Percentiles rank a stretch among this genome's conserved stretches.
These are phyloP conservation scores for Ranitomeya variabilis DNA, from an alignment of 2,113 vertebrate species.

Conservation along the genomic window DNA sequence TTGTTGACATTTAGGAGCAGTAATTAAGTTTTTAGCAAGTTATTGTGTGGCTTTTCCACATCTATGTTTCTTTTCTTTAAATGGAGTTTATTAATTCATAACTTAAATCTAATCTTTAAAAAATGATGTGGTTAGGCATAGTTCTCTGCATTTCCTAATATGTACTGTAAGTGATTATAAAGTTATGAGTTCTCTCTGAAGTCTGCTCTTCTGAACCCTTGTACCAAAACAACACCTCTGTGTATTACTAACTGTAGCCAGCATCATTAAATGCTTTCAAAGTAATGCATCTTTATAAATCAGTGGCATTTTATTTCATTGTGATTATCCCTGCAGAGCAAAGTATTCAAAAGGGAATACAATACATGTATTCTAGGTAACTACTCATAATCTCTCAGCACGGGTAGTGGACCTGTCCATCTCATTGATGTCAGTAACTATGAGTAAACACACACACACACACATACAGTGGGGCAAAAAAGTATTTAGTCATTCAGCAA, in stretches of 20 bases:
- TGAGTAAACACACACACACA: neutral
- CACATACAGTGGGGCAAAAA: no score
- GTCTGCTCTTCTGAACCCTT: conserved; percentile 14
- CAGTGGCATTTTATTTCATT: neutral
- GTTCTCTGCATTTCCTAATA: neutral
- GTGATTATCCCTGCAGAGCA: neutral
- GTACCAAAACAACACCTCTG: conserved; percentile 5
- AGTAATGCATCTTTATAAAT: conserved; percentile 1
- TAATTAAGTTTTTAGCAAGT: neutral
- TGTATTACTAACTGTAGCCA: neutral
- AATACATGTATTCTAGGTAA: neutral
- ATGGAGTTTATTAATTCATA: neutral
- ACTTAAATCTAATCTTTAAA: neutral
- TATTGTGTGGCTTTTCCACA: neutral
- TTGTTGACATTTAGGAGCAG: conserved; percentile 15
- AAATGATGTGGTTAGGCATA: neutral
- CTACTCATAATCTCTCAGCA: neutral
- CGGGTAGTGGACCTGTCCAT: neutral
- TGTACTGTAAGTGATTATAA: neutral
- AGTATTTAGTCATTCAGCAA: no score
- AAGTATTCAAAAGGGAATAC: neutral
- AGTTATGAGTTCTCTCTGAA: neutral
- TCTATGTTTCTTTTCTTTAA: neutral
- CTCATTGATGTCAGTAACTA: neutral
- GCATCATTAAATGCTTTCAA: conserved; percentile 15